phyloP scores from a whole-genome alignment of 2,113 vertebrate genomes.

The Cyprinus carpio region DNA sequence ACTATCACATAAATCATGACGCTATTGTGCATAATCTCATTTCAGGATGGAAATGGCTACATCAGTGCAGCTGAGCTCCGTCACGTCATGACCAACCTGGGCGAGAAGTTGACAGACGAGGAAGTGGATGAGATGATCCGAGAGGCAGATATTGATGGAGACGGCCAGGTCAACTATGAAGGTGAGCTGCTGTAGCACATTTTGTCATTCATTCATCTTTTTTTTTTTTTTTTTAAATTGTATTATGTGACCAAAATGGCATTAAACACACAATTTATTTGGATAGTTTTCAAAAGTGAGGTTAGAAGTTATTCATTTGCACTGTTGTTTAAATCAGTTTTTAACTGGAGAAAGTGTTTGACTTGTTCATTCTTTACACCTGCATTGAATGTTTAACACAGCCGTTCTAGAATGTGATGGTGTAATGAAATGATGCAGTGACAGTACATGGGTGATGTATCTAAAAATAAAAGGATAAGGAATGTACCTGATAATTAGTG shows the following conservation, averaged over 20 bases:
- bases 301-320: not conserved
- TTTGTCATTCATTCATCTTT: not conserved
- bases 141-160: slow-evolving; percentile 88
- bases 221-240: not conserved
- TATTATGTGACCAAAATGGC: not conserved
- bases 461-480: not conserved
- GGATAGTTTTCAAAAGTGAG: not conserved
- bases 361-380: not conserved
- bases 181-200: slow-evolving; percentile 68
- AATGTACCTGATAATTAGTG: slow-evolving; percentile 1
- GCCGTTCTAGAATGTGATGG: not conserved
- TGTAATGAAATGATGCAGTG: not conserved
- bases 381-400: not conserved
- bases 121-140: slow-evolving; percentile 93
- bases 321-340: not conserved
- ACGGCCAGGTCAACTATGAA: slow-evolving; percentile 92
- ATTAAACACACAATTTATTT: not conserved
- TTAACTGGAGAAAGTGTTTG: not conserved
- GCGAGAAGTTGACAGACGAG: slow-evolving; percentile 89
- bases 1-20: not conserved
- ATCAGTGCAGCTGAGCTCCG: slow-evolving; percentile 88
- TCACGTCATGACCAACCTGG: slow-evolving; percentile 91
- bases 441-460: not conserved
- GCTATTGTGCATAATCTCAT: not conserved
- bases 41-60: slow-evolving; percentile 87